Base-by-base conservation (phyloP, 2,797 vertebrate species). In the Cirrhinus molitorella region DNA sequence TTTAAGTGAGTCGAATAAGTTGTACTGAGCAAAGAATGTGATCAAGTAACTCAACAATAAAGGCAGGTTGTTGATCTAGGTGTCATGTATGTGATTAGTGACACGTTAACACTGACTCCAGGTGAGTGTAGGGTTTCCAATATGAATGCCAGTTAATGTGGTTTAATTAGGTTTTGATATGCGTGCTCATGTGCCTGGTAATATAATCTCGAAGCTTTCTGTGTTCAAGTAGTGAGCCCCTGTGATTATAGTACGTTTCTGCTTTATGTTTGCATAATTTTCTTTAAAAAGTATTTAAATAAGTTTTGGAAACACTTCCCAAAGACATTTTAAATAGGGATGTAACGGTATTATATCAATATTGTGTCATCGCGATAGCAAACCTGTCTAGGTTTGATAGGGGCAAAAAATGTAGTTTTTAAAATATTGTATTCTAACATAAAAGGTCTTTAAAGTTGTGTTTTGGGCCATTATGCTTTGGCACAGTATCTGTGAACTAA, bases 1-100 rank as follows among this genome's bases (percentile, higher is more conserved):
- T 85, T 85, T 87, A 85, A 87, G 80, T 88, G 84, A 79, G 63
- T 83, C 53, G 49, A 76, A 65, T 81, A 83, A 72, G 66, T 61
- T 80, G 55, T 49, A 80, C 65, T 72, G 59, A 57, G 55, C 85
- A 68, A 70, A 70, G 85, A 79, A 78, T 61, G 81, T 84, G 82
- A 87, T 79, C 79, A 83, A 79, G 51, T 83, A 73, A 86, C 82
- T 61, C n/a, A 81, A 65, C 84, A 63, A 28, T 63, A 43, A 83
- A 85, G 31, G 21, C 47, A 75, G 63, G 23, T 82, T 80, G 49
- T 57, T 67, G 57, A 80, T 28, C 59, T 71, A 40, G 9, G 25
- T 68, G 66, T 83, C 65, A 63, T 84, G 11, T 23, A 63, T 65
- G 28, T 28, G 59, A 82, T 51, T 49, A 72, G 55, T 63, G 21